These are phyloP conservation scores for Erebia ligea DNA, from an alignment of 2,888 invertebrate genomes.

Conservation along the genomic window DNA sequence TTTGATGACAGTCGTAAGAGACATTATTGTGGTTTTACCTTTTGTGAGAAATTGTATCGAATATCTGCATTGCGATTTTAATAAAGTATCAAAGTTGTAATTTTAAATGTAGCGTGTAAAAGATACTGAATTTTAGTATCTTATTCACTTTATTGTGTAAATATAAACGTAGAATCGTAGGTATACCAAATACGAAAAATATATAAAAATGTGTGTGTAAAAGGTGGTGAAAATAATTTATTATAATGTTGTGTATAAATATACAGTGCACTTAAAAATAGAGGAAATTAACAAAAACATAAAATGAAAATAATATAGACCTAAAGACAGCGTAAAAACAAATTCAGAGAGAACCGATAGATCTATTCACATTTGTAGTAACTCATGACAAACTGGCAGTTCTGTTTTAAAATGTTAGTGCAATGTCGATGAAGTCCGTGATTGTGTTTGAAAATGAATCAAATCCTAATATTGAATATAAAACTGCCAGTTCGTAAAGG, in stretches of 20 bases:
- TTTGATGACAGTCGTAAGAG: conserved; percentile 62
- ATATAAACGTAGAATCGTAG: neutral
- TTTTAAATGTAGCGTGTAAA: conserved; percentile 5
- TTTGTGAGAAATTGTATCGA: conserved; percentile 28
- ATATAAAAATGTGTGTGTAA: conserved; percentile 13
- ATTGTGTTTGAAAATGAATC: conserved; percentile 31
- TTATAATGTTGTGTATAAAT: conserved; percentile 13
- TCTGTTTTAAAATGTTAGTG: conserved; percentile 46
- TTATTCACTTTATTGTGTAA: neutral
- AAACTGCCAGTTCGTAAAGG: conserved; percentile 77
- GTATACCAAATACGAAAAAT: neutral
- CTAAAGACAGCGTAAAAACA: conserved; percentile 28
- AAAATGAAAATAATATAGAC: conserved; percentile 25
- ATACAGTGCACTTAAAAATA: conserved; percentile 22
- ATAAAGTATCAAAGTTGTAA: neutral
- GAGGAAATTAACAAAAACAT: conserved; percentile 8
- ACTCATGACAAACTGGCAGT: conserved; percentile 73
- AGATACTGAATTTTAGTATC: neutral
- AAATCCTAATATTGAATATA: conserved; percentile 40
- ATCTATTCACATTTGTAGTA: conserved; percentile 60
- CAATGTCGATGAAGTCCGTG: conserved; percentile 36
- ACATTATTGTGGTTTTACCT: conserved; percentile 60
- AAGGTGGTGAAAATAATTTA: conserved; percentile 8
- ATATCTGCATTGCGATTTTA: conserved; percentile 4
- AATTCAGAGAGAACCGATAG: conserved; percentile 60